phyloP scores from a whole-genome alignment of 1,140 invertebrate genomes.

The Euwallacea similis region DNA sequence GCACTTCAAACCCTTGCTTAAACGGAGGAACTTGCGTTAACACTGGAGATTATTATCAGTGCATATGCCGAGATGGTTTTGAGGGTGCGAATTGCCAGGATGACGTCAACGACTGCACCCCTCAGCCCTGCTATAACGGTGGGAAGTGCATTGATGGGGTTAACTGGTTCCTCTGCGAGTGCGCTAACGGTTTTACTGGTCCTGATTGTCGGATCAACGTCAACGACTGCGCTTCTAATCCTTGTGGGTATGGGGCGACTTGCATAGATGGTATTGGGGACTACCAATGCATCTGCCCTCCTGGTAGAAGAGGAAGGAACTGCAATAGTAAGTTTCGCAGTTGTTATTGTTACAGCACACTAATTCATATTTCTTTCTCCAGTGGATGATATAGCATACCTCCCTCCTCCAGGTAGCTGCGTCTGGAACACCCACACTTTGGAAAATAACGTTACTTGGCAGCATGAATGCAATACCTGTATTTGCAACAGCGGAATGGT shows the following conservation, averaged over 20 bases:
- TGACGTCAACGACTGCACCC: conserved; percentile 68
- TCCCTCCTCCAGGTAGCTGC: conserved; percentile 57
- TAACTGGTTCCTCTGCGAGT: conserved; percentile 77
- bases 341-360: not conserved
- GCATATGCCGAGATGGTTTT: conserved; percentile 68
- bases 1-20: conserved; percentile 68
- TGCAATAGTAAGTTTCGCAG: conserved; percentile 60
- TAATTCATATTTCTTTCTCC: conserved; percentile 28
- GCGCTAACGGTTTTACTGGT: conserved; percentile 73
- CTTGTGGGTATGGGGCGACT: conserved; percentile 82
- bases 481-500: conserved; percentile 73
- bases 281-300: conserved; percentile 80
- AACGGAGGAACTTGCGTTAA: conserved; percentile 77
- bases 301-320: conserved; percentile 69
- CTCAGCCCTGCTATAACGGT: conserved; percentile 73
- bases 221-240: conserved; percentile 76
- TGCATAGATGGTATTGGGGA: conserved; percentile 77
- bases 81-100: conserved; percentile 65
- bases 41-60: conserved; percentile 69
- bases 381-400: conserved; percentile 54
- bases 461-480: conserved; percentile 79
- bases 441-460: conserved; percentile 67
- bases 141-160: conserved; percentile 78
- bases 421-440: conserved; percentile 61
- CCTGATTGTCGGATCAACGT: conserved; percentile 73